Evolutionary conservation across 2,888 invertebrate genomes (phyloP), one percentile per base, ranked within the genome.

Genomic region (Spodoptera exigua): DNA sequence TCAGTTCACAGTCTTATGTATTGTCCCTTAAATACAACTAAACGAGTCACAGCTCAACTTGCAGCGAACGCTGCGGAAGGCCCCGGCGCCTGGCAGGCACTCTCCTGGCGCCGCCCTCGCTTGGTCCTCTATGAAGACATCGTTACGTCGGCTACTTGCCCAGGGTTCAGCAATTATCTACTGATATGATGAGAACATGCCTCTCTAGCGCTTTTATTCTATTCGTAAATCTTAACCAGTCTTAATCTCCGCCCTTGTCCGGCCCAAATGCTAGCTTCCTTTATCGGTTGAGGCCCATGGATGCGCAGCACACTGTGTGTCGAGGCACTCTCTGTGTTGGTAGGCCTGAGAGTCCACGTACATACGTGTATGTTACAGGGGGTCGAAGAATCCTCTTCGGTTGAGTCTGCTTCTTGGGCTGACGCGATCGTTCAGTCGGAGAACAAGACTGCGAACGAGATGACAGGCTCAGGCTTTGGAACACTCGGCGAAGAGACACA

Each of bases 251-350:
- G 76, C 80, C 83, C 84, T 65, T 81, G 65, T 79, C 81, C 70
- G 66, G 75, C 78, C 79, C 61, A 51, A 79, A 56, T 70, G 60
- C 21, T 61, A 44, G 58, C 35, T 66, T 56, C 44, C 49, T 87
- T 88, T 93, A 93, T 80, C 93, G 92, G 81, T 93, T 88, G 27
- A 92, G 85, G 35, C 93, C 92, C 74, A 81, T 74, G 11, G 91
- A 83, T 34, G 85, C 79, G 66, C 87, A 85, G 79, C 80, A 88
- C 5, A 92, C 92, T 45, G 88, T 79, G 74, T 90, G 95, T 66
- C 96, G 95, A 0, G 97, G 97, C 17, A 97, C 96, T 81, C 97
- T 95, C 84, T 97, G 97, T 0, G 97, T 97, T 7, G 97, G 97
- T 54, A 97, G 90, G 10, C 97, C 97, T 9, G 97, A 97, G 69